Conservation (phyloP, 2,888 invertebrate genomes). For the Palloptera scutellata region DNA sequence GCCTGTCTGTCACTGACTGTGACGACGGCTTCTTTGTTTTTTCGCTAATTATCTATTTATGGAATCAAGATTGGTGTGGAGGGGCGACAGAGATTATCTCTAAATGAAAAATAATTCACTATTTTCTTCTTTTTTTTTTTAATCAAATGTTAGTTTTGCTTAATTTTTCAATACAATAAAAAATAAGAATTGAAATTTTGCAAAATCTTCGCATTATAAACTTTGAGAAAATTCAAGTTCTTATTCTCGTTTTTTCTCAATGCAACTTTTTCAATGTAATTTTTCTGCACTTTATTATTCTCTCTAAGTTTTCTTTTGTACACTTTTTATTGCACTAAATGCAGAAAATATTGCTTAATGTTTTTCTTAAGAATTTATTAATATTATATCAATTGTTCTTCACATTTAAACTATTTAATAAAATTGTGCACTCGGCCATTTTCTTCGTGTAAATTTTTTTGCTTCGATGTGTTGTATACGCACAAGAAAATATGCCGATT, state of each 20-base stretch:
- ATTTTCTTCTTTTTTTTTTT: constrained; percentile 7
- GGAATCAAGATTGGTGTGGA: neutral
- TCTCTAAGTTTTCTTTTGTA: constrained; percentile 28
- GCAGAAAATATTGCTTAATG: constrained; percentile 28
- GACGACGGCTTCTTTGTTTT: no score
- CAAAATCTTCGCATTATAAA: no score
- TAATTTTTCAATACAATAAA: constrained; percentile 20
- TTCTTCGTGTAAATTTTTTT: constrained; percentile 38
- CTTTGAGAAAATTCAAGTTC: no score
- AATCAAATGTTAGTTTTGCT: constrained; percentile 26
- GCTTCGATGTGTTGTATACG: constrained; percentile 37
- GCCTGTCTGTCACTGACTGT: neutral
- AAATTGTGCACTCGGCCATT: constrained; percentile 48
- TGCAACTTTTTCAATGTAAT: constrained; percentile 26
- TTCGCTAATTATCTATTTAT: constrained; percentile 1
- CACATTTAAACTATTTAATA: constrained; percentile 36
- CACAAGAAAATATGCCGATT: constrained; percentile 35
- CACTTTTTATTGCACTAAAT: constrained; percentile 36
- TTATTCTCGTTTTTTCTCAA: neutral
- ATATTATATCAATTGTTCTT: constrained; percentile 37
- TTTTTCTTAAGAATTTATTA: constrained; percentile 33
- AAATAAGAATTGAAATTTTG: no score
- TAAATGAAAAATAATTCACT: neutral
- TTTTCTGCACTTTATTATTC: constrained; percentile 41
- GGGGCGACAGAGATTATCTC: no score